Evolutionary conservation across 2,113 vertebrate species (phyloP).

Genomic region (Pelobates fuscus): DNA sequence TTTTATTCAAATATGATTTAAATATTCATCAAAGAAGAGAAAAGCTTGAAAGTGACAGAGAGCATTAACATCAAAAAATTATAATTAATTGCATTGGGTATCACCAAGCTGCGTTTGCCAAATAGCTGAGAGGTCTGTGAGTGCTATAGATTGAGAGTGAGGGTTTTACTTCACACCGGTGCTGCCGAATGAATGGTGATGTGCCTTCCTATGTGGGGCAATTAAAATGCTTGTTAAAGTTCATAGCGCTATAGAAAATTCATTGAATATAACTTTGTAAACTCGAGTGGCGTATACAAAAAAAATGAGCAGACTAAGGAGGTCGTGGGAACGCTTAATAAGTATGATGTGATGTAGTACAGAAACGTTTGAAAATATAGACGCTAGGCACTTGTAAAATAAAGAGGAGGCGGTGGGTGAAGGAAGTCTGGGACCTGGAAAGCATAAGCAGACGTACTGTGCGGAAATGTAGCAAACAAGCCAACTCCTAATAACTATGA

Average conservation of each 20-base stretch:
- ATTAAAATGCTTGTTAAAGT: conserved; percentile 73
- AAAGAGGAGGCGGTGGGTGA: too few species aligned
- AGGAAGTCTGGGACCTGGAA: too few species aligned
- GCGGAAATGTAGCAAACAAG: too few species aligned
- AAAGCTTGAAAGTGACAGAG: conserved; percentile 80
- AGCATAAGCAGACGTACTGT: too few species aligned
- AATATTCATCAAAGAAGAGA: conserved; percentile 85
- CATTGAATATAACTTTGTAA: conserved; percentile 73
- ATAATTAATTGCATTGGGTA: conserved; percentile 81
- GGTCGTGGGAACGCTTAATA: too few species aligned
- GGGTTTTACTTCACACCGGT: conserved; percentile 69
- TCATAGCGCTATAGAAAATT: conserved; percentile 72
- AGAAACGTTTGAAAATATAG: too few species aligned
- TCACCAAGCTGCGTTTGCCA: conserved; percentile 78
- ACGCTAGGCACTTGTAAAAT: conserved; percentile 51
- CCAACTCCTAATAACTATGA: too few species aligned
- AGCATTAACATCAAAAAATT: conserved; percentile 81
- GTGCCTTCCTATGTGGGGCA: conserved; percentile 72
- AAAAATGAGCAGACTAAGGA: too few species aligned
- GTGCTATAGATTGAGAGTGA: conserved; percentile 70
- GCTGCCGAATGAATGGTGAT: conserved; percentile 78
- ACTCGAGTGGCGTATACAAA: conserved; percentile 67
- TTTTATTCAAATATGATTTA: conserved; percentile 87
- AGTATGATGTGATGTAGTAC: too few species aligned
- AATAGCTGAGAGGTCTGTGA: conserved; percentile 77